Percentiles rank a stretch among this genome's conserved stretches.
Conservation (phyloP, 2,113 vertebrate genomes). For the Dipodomys merriami region DNA sequence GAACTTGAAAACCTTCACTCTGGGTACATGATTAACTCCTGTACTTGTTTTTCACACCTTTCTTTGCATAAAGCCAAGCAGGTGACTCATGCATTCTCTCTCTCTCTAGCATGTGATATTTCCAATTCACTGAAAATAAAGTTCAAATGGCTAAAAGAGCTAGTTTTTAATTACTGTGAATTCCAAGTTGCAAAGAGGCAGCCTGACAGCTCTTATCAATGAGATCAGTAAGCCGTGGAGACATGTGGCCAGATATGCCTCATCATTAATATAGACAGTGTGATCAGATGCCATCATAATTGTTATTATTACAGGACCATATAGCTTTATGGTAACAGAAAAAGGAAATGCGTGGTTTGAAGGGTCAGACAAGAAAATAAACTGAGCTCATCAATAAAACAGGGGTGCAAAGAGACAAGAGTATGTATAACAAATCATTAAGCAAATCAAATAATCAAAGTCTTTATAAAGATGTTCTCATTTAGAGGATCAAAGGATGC, state of each 20-base stretch:
- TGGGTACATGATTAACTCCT: slow-evolving; percentile 48
- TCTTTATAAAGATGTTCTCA: slow-evolving; percentile 26
- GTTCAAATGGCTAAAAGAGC: slow-evolving; percentile 73
- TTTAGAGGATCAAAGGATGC: background rate
- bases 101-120: slow-evolving; percentile 61
- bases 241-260: slow-evolving; percentile 63
- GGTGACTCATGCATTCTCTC: slow-evolving; percentile 52
- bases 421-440: slow-evolving; percentile 47
- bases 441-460: slow-evolving; percentile 58
- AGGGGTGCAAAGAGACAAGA: background rate
- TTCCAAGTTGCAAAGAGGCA: slow-evolving; percentile 48
- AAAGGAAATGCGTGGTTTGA: slow-evolving; percentile 66
- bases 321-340: slow-evolving; percentile 70
- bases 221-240: slow-evolving; percentile 65
- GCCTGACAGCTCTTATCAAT: slow-evolving; percentile 60
- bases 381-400: slow-evolving; percentile 59
- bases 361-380: slow-evolving; percentile 74
- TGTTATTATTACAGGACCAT: slow-evolving; percentile 75
- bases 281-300: slow-evolving; percentile 72
- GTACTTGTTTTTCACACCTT: slow-evolving; percentile 67
- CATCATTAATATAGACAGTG: slow-evolving; percentile 57
- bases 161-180: slow-evolving; percentile 65
- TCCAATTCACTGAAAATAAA: slow-evolving; percentile 75
- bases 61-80: slow-evolving; percentile 22
- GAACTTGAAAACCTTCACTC: slow-evolving; percentile 42